These are phyloP conservation scores for Phymorhynchus buccinoides DNA, from an alignment of 1,140 invertebrate species.

Conservation along the genomic window DNA sequence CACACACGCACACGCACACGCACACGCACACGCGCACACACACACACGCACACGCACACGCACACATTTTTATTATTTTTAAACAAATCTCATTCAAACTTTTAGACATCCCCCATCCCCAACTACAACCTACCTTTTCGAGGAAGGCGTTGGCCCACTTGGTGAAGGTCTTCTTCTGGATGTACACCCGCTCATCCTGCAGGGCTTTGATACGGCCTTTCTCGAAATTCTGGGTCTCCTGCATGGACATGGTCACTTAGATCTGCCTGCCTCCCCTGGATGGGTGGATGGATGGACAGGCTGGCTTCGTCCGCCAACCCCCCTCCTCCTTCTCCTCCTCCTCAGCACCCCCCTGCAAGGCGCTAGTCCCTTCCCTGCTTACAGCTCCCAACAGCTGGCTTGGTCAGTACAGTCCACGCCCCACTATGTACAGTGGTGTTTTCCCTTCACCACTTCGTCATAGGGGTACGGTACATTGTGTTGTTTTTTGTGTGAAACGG, in stretches of 20 bases:
- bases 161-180: constrained; percentile 99
- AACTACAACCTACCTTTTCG: constrained; percentile 83
- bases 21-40: not conserved
- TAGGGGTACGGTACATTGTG: too few species aligned
- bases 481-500: not conserved
- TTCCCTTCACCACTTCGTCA: not conserved
- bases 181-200: constrained; percentile 96
- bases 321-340: not conserved
- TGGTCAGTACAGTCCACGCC: too few species aligned
- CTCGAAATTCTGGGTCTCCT: constrained; percentile 85
- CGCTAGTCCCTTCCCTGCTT: not conserved
- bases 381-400: not conserved
- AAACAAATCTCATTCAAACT: too few species aligned
- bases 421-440: too few species aligned
- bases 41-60: not conserved
- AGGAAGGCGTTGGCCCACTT: constrained; percentile 99
- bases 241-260: constrained; percentile 53
- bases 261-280: not conserved
- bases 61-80: too few species aligned
- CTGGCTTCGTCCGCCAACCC: not conserved
- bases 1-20: not conserved
- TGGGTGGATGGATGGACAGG: not conserved
- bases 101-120: not conserved
- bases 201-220: constrained; percentile 95
- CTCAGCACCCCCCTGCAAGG: not conserved